phyloP scores from a whole-genome alignment of 2,113 vertebrate species.

The western clawed frog (Xenopus tropicalis) region DNA sequence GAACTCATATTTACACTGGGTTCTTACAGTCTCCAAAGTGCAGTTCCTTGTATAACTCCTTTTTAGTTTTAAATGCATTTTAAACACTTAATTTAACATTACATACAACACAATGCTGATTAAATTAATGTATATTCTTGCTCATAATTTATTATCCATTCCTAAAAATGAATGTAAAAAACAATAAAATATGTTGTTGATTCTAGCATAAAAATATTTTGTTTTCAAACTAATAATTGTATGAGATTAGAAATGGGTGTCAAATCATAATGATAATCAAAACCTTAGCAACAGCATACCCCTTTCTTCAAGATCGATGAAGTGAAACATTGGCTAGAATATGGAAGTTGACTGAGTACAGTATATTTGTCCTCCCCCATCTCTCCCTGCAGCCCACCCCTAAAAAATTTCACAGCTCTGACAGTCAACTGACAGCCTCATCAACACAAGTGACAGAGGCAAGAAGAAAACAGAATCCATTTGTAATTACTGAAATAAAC shows the following conservation, averaged over 20 bases:
- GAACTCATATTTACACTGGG: too few relatives aligned
- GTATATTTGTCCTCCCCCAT: neutral
- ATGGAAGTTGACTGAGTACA: neutral
- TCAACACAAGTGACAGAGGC: neutral
- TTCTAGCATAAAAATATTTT: neutral
- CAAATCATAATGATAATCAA: neutral
- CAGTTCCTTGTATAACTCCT: too few relatives aligned
- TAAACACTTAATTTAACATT: too few relatives aligned
- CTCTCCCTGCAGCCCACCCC: neutral
- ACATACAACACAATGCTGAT: too few relatives aligned
- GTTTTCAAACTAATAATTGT: neutral
- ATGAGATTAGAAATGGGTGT: neutral
- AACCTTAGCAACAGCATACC: neutral
- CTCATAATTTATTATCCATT: too few relatives aligned
- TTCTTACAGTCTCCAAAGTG: too few relatives aligned
- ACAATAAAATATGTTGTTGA: too few relatives aligned
- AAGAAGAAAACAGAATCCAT: slow-evolving; percentile 16
- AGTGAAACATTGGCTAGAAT: neutral
- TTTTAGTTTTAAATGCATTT: too few relatives aligned
- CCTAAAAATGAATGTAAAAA: too few relatives aligned
- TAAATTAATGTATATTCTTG: too few relatives aligned
- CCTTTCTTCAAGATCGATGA: neutral
- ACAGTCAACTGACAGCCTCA: slow-evolving; percentile 1
- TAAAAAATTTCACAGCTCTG: neutral
- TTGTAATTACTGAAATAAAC: slow-evolving; percentile 28